Base-by-base conservation (phyloP, 2,797 vertebrate species). In the Antennarius maculatus region DNA sequence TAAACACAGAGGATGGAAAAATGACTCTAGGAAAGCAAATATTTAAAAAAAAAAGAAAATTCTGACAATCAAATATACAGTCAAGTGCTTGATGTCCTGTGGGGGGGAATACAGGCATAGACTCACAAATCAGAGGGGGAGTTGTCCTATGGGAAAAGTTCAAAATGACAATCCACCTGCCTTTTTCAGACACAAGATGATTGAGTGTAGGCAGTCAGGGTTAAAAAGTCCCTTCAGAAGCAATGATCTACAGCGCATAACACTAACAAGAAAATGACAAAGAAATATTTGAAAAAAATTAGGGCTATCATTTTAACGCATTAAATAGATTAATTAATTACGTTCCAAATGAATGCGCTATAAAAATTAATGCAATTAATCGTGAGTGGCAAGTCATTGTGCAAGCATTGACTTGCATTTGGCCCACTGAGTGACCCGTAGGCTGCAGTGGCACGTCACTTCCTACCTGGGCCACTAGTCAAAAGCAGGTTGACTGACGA, bases 91-190 rank as follows among this genome's bases (percentile, higher is more conserved):
- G 15, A 18, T 56, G 17, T 54, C 14, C 23, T 54, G 46, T 54
- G 28, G 28, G 27, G 27, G 27, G 46, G 54, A 62, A 60, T 48
- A 43, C 4, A 49, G n/a, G 29, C 39, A 52, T 9, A 56, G 17
- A n/a, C n/a, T 48, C 53, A 7, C 14, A 69, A 49, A 61, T 51
- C 10, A 57, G 15, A 13, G 29, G 23, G 27, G 5, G 15, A 45
- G 23, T 23, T 23, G 23, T 79, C 45, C 41, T 54, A 31, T 18
- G 54, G 67, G 66, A 59, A 71, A 66, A 49, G 62, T 54, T 45
- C 57, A 71, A 67, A 23, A 76, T 71, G 58, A 53, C 54, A 60
- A 39, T 57, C 34, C 55, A 3, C 11, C 10, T 61, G 27, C 39
- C 15, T 52, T 39, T 39, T 39, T 39, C 6, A 39, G 37, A 8